Conservation (phyloP, 1,140 invertebrate genomes). For the Anastrepha obliqua region DNA sequence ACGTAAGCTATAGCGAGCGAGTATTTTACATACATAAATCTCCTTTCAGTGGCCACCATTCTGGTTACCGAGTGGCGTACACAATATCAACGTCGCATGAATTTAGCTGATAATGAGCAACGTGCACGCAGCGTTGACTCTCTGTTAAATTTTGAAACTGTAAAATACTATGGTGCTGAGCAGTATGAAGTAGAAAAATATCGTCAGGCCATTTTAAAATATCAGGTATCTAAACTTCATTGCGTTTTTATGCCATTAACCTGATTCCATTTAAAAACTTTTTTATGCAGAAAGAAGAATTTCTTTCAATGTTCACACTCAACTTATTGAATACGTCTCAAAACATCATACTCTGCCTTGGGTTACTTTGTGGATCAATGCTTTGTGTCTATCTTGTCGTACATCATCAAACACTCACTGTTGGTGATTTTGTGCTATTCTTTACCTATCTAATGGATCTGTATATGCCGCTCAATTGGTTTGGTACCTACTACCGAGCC, state of each 20-base stretch:
- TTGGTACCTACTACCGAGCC: constrained; percentile 97
- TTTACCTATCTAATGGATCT: constrained; percentile 96
- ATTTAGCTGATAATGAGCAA: constrained; percentile 92
- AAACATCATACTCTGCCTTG: constrained; percentile 91
- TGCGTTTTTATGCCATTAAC: not conserved
- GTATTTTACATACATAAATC: too few relatives aligned
- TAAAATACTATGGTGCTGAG: constrained; percentile 97
- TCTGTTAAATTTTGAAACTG: constrained; percentile 97
- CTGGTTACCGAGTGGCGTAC: constrained; percentile 96
- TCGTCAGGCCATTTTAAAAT: constrained; percentile 86
- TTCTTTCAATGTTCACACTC: constrained; percentile 87
- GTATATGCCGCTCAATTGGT: constrained; percentile 97
- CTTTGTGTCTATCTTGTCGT: constrained; percentile 90
- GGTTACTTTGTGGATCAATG: constrained; percentile 89
- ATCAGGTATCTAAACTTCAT: constrained; percentile 79
- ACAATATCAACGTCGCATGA: constrained; percentile 94
- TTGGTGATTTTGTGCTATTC: constrained; percentile 97
- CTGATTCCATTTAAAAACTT: constrained; percentile 34
- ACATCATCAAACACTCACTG: constrained; percentile 81
- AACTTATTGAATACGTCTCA: constrained; percentile 93
- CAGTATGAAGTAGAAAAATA: constrained; percentile 91
- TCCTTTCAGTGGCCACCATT: constrained; percentile 85
- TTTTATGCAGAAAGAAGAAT: constrained; percentile 86
- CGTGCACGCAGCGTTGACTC: constrained; percentile 96
- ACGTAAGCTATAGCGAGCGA: constrained; percentile 38